Base-by-base conservation (phyloP, 2,888 invertebrate species). In the Toxonevra muliebris region DNA sequence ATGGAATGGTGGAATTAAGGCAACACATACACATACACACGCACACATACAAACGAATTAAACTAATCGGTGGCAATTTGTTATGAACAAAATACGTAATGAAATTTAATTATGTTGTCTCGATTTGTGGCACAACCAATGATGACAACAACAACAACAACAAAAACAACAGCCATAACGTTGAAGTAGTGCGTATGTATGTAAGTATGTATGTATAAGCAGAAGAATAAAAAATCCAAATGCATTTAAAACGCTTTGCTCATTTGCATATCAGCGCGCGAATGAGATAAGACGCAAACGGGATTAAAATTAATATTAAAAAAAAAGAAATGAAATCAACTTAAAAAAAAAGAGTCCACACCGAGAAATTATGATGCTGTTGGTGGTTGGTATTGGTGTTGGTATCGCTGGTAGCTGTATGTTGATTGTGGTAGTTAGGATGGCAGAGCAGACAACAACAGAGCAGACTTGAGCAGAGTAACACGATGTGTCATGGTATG, bases 41-140 rank as follows among this genome's bases (percentile, higher is more conserved):
- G 5, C 12, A 19, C 54, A 42, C 30, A 30, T 30, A 43, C 66
- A 61, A 50, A 54, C 50, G 54, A 58, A 62, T 66, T 63, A 48
- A 72, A 75, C 76, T 78, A 79, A 78, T 78, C 77, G 76, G 70
- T 70, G 72, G 78, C 77, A 76, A 78, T 78, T 78, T 79, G 79
- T 78, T 79, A 75, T 73, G 66, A 60, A 73, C 71, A 70, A 69
- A 69, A 69, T 74, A 72, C 72, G 75, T 79, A 80, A 79, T 79
- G 77, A 80, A 80, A 79, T 80, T 80, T 80, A 79, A 79, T 80
- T 79, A 79, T 80, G 78, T 77, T 80, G 79, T 80, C 75, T 79
- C 77, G 74, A 74, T 74, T 73, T 75, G 76, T 76, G 19, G 55
- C 60, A 59, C 15, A 42, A 13, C 45, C 30, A 40, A 40, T 17